Evolutionary conservation across 2,797 vertebrate species (phyloP), one percentile per base, ranked within the genome.

Genomic region (Girardinus metallicus): DNA sequence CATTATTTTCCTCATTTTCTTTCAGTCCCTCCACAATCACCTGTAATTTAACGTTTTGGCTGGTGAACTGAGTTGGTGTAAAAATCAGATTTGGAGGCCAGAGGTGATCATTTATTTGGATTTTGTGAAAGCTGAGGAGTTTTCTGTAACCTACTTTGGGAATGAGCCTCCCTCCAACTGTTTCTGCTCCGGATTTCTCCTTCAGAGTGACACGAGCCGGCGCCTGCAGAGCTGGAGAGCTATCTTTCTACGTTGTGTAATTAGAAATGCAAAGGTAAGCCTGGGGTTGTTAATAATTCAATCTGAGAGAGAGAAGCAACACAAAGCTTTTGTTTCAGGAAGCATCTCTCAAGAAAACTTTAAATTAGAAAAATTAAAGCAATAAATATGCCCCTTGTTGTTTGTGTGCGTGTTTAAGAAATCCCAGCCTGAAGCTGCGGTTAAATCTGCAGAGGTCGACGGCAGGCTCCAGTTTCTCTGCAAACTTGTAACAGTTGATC

Each of bases 261-360:
- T 94, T 94, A 93, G 85, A 92, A 92, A 92, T 91, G 89, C 90
- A 90, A 90, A 94, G 92, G 92, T 93, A 92, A 90, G 92, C 88
- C 89, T 80, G 16, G 84, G 87, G 89, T 89, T 82, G 83, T 87
- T 91, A 82, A 92, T 91, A 84, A 93, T 91, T 92, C 86, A 84
- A 78, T 84, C 64, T 81, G 75, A 70, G 79, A 74, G 49, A 53
- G 26, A 68, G 47, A 81, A 70, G 34, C 51, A 49, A 77, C 46
- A 66, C 74, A 60, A 68, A 57, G 83, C 87, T 86, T 93, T 93
- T 93, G 87, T 93, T 91, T 92, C 83, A 88, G 83, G 90, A 86
- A 44, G 75, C 86, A 81, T 89, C 88, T 92, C 83, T 88, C n/a
- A 11, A 91, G 88, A 88, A 31, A 93, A 91, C 87, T 92, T 93